A percentile compares a stretch with the other conserved stretches of the same genome.
Conservation (phyloP, 2,797 vertebrate species). For the Brachyrhaphis roseni region DNA sequence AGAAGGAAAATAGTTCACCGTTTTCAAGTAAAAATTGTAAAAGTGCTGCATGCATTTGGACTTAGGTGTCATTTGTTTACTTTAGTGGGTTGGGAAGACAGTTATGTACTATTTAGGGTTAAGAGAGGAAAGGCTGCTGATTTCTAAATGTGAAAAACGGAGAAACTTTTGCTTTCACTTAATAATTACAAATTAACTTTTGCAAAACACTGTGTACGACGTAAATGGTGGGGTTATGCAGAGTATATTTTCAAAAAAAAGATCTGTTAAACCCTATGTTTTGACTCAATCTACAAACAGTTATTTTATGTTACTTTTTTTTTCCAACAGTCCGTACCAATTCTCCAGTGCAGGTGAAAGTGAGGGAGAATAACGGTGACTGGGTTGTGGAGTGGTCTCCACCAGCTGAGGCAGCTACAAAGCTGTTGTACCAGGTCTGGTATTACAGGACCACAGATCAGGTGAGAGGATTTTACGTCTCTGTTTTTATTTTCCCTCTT, state of each 20-base stretch:
- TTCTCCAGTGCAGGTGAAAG: constrained; percentile 41
- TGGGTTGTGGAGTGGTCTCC: constrained; percentile 64
- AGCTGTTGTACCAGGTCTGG: constrained; percentile 59
- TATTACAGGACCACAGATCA: constrained; percentile 51
- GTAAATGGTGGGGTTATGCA: background rate
- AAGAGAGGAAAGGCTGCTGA: background rate
- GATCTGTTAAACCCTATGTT: background rate
- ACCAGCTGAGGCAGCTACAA: fast-evolving
- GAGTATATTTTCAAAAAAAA: background rate
- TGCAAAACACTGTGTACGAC: background rate
- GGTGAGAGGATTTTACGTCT: constrained; percentile 34
- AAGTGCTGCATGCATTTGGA: too few species aligned
- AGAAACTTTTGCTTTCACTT: background rate
- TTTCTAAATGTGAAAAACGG: background rate
- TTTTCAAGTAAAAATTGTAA: too few species aligned
- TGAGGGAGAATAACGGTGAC: constrained; percentile 23
- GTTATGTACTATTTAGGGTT: background rate
- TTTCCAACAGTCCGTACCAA: constrained; percentile 54
- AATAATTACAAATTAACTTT: background rate
- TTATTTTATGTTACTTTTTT: background rate
- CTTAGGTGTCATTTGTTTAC: background rate
- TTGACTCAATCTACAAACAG: background rate
- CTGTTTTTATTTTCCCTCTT: background rate
- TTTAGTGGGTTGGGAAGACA: background rate
- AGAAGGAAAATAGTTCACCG: too few species aligned